Base-by-base conservation (phyloP, 1,140 invertebrate species). In the Zophobas morio region DNA sequence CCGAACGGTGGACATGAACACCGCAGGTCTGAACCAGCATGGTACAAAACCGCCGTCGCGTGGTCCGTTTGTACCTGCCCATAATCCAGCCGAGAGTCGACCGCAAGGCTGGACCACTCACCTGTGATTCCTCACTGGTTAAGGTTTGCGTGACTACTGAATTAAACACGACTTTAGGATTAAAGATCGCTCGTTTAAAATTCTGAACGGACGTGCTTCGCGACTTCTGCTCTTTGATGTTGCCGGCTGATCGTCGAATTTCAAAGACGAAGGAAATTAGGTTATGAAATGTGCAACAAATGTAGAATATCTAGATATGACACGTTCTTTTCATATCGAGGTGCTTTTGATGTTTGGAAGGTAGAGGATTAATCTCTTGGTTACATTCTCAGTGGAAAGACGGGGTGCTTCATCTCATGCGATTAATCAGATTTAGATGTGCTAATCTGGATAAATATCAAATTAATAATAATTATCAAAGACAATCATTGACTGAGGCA, bases 181-280 rank as follows among this genome's bases (percentile, higher is more conserved):
- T 66, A 42, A 66, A 66, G 60, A 66, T 66, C 60, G 36, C 39
- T 66, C 60, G 33, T 66, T 66, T 66, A 66, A 66, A 66, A 66
- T 66, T 66, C 60, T 39, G 39, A 39, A 66, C 60, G 60, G 60
- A 66, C 60, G 60, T 66, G 60, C 60, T 66, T 37, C 60, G 39
- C 60, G 60, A 66, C 37, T 66, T 66, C 60, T n/a, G 42, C 60
- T 66, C 60, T 66, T 66, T 66, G 60, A 66, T 66, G 60, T 66
- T 66, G 60, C 60, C 60, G 42, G 42, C 60, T 66, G 60, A 66
- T 66, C 60, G 60, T 39, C 37, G 36, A 66, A 66, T 66, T 66
- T 66, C 60, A 66, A 66, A 63, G 20, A 6, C 37, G 39, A 40
- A 42, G 37, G 60, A 66, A 66, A 66, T 66, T 66, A 66, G 60